These are phyloP conservation scores for Ceyx erithaca DNA, from an alignment of 2,797 vertebrate species.

Conservation along the genomic window DNA sequence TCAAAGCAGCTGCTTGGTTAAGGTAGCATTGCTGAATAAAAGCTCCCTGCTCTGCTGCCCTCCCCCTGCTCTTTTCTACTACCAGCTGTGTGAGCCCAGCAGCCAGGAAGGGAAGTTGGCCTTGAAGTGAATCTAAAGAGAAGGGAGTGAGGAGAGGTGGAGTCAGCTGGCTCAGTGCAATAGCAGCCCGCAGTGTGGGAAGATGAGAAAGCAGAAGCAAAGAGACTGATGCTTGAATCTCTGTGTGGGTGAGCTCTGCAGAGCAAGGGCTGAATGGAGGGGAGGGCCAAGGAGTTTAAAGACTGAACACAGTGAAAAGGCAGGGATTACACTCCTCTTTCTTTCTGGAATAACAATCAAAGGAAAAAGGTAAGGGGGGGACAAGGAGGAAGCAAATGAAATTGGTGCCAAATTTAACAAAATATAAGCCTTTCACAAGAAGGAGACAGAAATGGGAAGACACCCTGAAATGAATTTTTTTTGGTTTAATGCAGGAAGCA, in stretches of 20 bases:
- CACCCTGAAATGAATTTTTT: not conserved
- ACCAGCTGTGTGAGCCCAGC: slow-evolving; percentile 54
- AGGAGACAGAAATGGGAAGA: not conserved
- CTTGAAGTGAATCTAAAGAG: slow-evolving; percentile 70
- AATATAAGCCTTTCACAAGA: not conserved
- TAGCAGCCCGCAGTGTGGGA: slow-evolving; percentile 45
- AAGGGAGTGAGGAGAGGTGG: slow-evolving; percentile 41
- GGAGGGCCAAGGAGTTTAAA: slow-evolving; percentile 51
- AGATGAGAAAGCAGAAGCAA: slow-evolving; percentile 64
- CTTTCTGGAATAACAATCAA: not conserved
- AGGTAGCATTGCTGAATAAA: slow-evolving; percentile 54
- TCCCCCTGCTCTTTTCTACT: slow-evolving; percentile 37
- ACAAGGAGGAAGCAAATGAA: not conserved
- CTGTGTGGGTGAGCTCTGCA: slow-evolving; percentile 2
- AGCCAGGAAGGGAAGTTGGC: slow-evolving; percentile 38
- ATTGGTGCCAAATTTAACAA: not conserved
- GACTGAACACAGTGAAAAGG: not conserved
- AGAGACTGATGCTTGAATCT: slow-evolving; percentile 34
- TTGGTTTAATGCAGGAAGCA: not conserved
- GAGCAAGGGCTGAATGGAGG: slow-evolving; percentile 46
- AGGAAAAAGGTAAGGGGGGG: not conserved
- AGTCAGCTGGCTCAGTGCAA: slow-evolving; percentile 1
- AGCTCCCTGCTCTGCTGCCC: slow-evolving; percentile 43
- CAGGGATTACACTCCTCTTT: not conserved
- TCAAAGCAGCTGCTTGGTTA: slow-evolving; percentile 61